Evolutionary conservation across 2,888 invertebrate species (phyloP), one percentile per base, ranked within the genome.

Genomic region (Caradrina clavipalpis): DNA sequence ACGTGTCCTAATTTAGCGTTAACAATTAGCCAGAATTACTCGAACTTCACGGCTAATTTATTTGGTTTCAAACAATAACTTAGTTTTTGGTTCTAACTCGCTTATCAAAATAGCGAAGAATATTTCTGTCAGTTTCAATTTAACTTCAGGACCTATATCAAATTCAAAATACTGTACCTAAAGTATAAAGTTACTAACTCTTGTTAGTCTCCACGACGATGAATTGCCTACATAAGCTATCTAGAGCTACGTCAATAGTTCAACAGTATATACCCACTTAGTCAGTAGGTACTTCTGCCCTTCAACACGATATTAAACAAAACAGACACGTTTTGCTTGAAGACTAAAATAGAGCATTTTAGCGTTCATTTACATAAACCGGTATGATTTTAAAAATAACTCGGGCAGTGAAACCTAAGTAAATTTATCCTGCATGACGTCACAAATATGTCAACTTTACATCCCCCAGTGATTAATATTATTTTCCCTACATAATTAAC

Each of bases 221-320:
- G 60, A 69, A 55, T 45, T 66, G 71, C 17, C 69, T 69, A 35
- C 69, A 50, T 69, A 55, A 69, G 60, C 26, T 69, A 69, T 69
- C 17, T 8, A 13, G 56, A 47, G 49, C 70, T 51, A 31, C 70
- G 47, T 61, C 70, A 57, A 61, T 69, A 69, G 56, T 57, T 53
- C 17, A 42, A 50, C 45, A 56, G 35, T 19, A 22, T 7, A 22
- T 21, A 22, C 8, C 21, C 35, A 49, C 19, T 51, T 19, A 47
- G 19, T 22, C 8, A 22, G 26, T 65, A 39, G 13, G 13, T 39
- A 49, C 22, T 26, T 51, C 35, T 63, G 13, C 21, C 42, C n/a
- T 63, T 55, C 19, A 55, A 74, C 42, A 57, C 5, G 19, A 26
- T 42, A 22, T 64, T 39, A 57, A 8, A 45, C 45, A 60, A 55